Base-by-base conservation (phyloP, 2,888 invertebrate species). In the Sicus ferrugineus region DNA sequence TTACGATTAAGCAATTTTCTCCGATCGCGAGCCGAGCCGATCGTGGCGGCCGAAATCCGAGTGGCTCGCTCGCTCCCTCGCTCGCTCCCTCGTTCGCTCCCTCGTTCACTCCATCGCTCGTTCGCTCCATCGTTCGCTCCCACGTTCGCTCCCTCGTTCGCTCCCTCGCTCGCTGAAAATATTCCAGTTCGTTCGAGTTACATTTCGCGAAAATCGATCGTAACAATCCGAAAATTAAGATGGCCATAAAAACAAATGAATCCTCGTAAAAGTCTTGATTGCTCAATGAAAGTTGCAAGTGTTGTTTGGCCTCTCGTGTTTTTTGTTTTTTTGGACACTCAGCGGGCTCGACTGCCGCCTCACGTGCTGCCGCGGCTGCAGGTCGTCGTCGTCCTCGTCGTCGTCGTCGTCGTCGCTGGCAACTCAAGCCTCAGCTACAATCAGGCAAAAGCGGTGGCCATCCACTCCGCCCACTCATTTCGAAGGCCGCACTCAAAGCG, bases 1-100 rank as follows among this genome's bases (percentile, higher is more conserved):
- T 52, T 52, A 52, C 52, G 52, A 52, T 52, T 52, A 52, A n/a
- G 52, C 52, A 52, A 52, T n/a, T 52, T 52, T 52, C 52, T 26
- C 21, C 11, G 11, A 52, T 19, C 26, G n/a, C 11, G 21, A 52
- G n/a, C 21, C 23, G 26, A 52, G 7, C 38, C 38, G 14, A 23
- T 26, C 19, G 21, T 52, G 26, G n/a, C 52, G 9, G 26, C 21
- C n/a, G 42, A n/a, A 42, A 42, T 42, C 42, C 16, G 42, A 42
- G 1, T 42, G n/a, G n/a, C n/a, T n/a, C n/a, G n/a, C n/a, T n/a
- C n/a, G n/a, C n/a, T n/a, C n/a, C n/a, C n/a, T n/a, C 54, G 54
- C 26, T 23, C 54, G 14, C 23, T 54, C n/a, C n/a, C n/a, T n/a
- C n/a, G n/a, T n/a, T n/a, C n/a, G n/a, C n/a, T n/a, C n/a, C n/a